Percentiles rank a stretch among this genome's conserved stretches.
These are phyloP conservation scores for Neelides sp. DNA, from an alignment of 1,140 invertebrate species.

Conservation along the genomic window DNA sequence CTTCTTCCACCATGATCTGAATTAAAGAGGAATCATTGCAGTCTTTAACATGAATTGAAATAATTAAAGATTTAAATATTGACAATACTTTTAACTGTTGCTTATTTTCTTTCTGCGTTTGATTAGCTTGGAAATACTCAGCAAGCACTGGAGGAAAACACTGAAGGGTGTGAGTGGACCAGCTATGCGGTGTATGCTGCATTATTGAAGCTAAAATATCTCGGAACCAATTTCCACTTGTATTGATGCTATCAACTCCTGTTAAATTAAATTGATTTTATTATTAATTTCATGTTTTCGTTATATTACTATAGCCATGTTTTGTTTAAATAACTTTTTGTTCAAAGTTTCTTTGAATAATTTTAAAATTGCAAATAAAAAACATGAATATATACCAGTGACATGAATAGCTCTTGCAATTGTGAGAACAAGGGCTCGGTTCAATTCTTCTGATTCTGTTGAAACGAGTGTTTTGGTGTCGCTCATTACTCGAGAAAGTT, in stretches of 20 bases:
- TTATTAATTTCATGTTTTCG: too few species aligned
- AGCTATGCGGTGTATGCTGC: constrained; percentile 85
- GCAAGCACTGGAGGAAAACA: constrained; percentile 79
- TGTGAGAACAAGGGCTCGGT: constrained; percentile 78
- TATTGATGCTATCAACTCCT: constrained; percentile 42
- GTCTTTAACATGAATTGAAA: constrained; percentile 4
- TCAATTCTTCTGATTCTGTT: constrained; percentile 86
- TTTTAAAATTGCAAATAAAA: neutral
- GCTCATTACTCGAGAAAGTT: constrained; percentile 69
- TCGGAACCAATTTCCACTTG: constrained; percentile 72
- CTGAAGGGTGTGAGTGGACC: constrained; percentile 80
- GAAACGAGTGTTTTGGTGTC: constrained; percentile 82
- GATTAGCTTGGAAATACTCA: constrained; percentile 75
- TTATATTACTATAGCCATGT: neutral
- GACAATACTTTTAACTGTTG: constrained; percentile 57
- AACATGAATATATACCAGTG: constrained; percentile 51
- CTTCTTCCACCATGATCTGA: constrained; percentile 76
- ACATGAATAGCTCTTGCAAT: constrained; percentile 88
- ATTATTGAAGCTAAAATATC: constrained; percentile 80
- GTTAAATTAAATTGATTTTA: too few species aligned
- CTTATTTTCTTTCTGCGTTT: constrained; percentile 75
- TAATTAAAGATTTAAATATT: constrained; percentile 6
- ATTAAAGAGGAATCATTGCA: constrained; percentile 14
- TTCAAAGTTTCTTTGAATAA: neutral
- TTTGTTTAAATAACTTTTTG: neutral